Conservation (phyloP, 1,140 invertebrate species). For the Antheraea mylitta region DNA sequence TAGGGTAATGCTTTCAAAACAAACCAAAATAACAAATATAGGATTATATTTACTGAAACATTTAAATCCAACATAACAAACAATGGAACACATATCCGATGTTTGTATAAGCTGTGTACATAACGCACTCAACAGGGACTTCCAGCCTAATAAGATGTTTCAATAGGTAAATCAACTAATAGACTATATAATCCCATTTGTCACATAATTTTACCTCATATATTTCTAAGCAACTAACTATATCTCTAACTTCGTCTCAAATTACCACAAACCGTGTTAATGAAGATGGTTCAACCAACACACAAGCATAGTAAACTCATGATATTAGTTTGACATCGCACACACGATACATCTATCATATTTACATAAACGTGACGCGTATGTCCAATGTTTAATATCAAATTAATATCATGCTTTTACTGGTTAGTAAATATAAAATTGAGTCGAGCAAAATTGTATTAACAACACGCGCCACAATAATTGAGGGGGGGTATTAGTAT, state of each 20-base stretch:
- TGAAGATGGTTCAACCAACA: slow-evolving; percentile 59
- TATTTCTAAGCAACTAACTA: slow-evolving; percentile 52
- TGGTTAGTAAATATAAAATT: slow-evolving; percentile 12
- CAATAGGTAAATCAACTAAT: slow-evolving; percentile 49
- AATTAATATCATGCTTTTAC: too few relatives aligned
- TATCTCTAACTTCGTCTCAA: slow-evolving; percentile 51
- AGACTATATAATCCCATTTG: slow-evolving; percentile 71
- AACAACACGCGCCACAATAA: slow-evolving; percentile 11
- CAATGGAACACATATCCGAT: slow-evolving; percentile 46
- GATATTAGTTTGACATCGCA: too few relatives aligned
- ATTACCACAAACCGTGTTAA: slow-evolving; percentile 69
- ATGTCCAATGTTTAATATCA: too few relatives aligned
- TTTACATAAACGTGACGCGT: too few relatives aligned
- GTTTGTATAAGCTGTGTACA: slow-evolving; percentile 56
- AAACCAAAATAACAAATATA: slow-evolving; percentile 76
- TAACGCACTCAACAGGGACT: slow-evolving; percentile 33
- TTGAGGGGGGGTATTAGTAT: not conserved
- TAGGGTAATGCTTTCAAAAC: slow-evolving; percentile 37
- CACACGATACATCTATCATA: too few relatives aligned
- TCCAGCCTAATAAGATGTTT: slow-evolving; percentile 35
- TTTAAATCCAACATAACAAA: slow-evolving; percentile 72
- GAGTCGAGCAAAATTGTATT: slow-evolving; percentile 19
- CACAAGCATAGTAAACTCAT: slow-evolving; percentile 27
- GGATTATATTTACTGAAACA: slow-evolving; percentile 77
- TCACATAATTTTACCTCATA: slow-evolving; percentile 49